These are phyloP conservation scores for Amyelois transitella DNA, from an alignment of 1,140 invertebrate genomes.

Conservation along the genomic window DNA sequence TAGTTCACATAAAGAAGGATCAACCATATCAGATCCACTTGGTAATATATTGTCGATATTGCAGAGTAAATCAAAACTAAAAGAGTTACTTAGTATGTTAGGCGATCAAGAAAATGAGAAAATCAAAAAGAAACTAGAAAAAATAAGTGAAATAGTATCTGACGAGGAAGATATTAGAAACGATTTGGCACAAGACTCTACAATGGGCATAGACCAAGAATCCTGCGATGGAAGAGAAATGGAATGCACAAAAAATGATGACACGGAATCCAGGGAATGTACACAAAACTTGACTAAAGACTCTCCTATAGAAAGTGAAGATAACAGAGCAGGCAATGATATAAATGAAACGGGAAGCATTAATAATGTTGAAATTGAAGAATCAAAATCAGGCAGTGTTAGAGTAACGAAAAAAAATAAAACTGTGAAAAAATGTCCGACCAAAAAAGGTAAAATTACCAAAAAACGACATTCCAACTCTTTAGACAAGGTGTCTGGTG, in stretches of 20 bases:
- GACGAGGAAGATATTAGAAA: constrained; percentile 29
- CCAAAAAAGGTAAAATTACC: constrained; percentile 14
- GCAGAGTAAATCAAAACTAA: constrained; percentile 61
- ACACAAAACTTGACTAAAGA: background rate
- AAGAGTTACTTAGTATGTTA: constrained; percentile 47
- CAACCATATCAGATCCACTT: constrained; percentile 29
- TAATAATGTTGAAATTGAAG: constrained; percentile 10
- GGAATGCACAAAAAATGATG: background rate
- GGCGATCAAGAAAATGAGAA: constrained; percentile 53
- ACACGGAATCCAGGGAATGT: constrained; percentile 4
- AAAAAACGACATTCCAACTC: constrained; percentile 8
- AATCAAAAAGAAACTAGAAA: constrained; percentile 60
- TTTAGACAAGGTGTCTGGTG: background rate
- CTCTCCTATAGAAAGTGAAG: background rate
- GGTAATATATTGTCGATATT: constrained; percentile 55
- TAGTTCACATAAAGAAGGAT: constrained; percentile 16
- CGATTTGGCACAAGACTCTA: constrained; percentile 2
- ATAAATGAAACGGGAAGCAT: background rate
- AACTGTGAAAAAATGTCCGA: constrained; percentile 13
- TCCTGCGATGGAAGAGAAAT: background rate
- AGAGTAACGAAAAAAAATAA: constrained; percentile 9
- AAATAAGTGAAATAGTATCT: constrained; percentile 56
- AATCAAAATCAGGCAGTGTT: background rate
- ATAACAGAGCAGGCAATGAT: background rate
- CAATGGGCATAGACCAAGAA: constrained; percentile 6